Base-by-base conservation (phyloP, 2,797 vertebrate species). In the Mormyrus hasselquistii region DNA sequence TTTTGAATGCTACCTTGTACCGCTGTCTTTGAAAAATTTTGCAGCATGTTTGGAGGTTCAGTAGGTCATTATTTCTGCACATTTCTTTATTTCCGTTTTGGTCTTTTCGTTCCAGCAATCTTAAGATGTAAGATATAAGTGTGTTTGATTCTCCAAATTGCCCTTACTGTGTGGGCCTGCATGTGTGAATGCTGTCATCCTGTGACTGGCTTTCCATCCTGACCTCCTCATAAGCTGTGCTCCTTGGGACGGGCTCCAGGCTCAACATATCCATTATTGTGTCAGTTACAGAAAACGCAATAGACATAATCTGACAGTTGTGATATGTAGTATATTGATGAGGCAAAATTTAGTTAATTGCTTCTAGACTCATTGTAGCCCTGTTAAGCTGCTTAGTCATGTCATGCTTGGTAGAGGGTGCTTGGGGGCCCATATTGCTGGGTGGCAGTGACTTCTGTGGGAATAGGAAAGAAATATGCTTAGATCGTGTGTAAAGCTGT, bases 401-500 rank as follows among this genome's bases (percentile, higher is more conserved):
- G 29, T 87, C 76, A 55, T 82, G 89, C 69, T 84, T 57, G 25
- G 85, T 87, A 86, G 29, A 34, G 83, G 83, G 87, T 88, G 79
- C 88, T 88, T 65, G 65, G 88, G 57, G 41, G 76, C 89, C 88
- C 86, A 65, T 85, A 83, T 87, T 49, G 84, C 91, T 94, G 92
- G 93, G 93, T 94, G 92, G 90, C 6, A 0, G 89, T 88, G 91
- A 91, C 90, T 90, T 25, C 91, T 91, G 90, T 94, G 92, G 89
- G 91, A 94, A 94, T 89, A 92, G 92, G 92, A 94, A 94, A 93
- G 90, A 69, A 87, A 87, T 89, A 90, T 93, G 90, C 93, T 89
- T 79, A 89, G 94, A 92, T 95, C 90, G 90, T 4, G 90, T 85
- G 88, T 91, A 93, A 95, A 93, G 22, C 90, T 92, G 65, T 90